Base-by-base conservation (phyloP, 2,888 invertebrate species). In the Rotaria macrura region DNA sequence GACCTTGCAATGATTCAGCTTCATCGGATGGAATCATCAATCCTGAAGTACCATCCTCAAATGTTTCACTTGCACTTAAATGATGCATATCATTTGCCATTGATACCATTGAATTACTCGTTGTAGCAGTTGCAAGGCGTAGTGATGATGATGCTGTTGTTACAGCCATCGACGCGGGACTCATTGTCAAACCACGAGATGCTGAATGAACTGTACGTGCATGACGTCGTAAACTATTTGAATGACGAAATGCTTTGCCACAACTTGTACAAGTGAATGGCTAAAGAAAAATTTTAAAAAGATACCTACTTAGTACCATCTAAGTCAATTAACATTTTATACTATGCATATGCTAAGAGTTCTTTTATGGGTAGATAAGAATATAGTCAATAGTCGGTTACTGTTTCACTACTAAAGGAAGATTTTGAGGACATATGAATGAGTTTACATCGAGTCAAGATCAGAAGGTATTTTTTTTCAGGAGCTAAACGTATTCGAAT, bases 141-240 rank as follows among this genome's bases (percentile, higher is more conserved):
- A 65, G 34, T 65, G 65, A 65, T 12, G 34, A 34, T 34, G 65
- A 34, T 20, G 65, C 4, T 65, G 65, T 57, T 57, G 34, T 17
- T 12, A 25, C 38, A 20, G 14, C 6, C 14, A 34, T 34, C 20
- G 65, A 34, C 20, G 34, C 65, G 34, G 79, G 40, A 79, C 79
- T 79, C 40, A 79, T 79, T 43, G 79, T 9, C n/a, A 79, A 79
- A 79, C 79, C 79, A 43, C 79, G 79, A 10, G 79, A 1, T 79
- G 43, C 79, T 79, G 84, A 84, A 84, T 84, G 84, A 23, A 84
- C 84, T n/a, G 84, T 84, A 10, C 84, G 49, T 25, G 54, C 34
- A 84, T 84, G 84, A 84, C 84, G 84, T 12, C 84, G 20, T 38
- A 84, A 43, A 84, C 84, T 84, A 52, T 84, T 84, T 10, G 84